Conservation (phyloP, 1,140 invertebrate genomes). For the Drosophila setifemur region DNA sequence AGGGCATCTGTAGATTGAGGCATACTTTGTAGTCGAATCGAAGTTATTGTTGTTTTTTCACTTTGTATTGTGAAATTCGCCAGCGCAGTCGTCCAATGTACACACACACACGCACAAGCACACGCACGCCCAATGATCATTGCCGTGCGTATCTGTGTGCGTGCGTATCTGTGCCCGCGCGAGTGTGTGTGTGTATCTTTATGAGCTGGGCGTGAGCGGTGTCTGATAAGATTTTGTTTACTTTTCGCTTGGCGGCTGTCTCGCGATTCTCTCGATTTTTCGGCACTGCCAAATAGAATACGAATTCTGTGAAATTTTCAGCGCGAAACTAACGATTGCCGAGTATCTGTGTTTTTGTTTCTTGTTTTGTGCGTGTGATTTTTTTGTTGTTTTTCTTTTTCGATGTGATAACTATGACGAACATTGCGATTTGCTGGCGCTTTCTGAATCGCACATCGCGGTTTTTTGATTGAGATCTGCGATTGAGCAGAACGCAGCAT, state of each 20-base stretch:
- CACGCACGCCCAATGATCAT: constrained; percentile 3
- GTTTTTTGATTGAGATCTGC: constrained; percentile 10
- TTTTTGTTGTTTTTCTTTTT: neutral
- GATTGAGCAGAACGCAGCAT: constrained; percentile 20
- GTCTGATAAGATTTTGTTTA: constrained; percentile 47
- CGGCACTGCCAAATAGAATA: constrained; percentile 28
- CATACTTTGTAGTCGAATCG: neutral
- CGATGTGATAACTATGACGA: constrained; percentile 19
- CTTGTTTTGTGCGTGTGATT: neutral
- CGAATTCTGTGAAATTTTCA: constrained; percentile 15
- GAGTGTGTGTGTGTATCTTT: constrained; percentile 14
- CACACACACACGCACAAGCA: neutral
- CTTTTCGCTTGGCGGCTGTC: constrained; percentile 30
- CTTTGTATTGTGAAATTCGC: constrained; percentile 39
- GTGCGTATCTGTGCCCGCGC: neutral
- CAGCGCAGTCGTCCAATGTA: constrained; percentile 28
- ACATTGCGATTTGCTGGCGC: constrained; percentile 4
- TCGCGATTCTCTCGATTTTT: constrained; percentile 40
- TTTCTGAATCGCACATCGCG: neutral
- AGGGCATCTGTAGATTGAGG: constrained; percentile 2
- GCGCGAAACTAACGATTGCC: constrained; percentile 2
- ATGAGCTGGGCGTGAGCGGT: constrained; percentile 49
- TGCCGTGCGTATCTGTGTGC: constrained; percentile 13
- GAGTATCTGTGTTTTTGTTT: neutral
- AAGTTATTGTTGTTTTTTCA: constrained; percentile 14